These are phyloP conservation scores for Malurus splendens DNA, from an alignment of 2,797 vertebrate genomes.

Conservation along the genomic window DNA sequence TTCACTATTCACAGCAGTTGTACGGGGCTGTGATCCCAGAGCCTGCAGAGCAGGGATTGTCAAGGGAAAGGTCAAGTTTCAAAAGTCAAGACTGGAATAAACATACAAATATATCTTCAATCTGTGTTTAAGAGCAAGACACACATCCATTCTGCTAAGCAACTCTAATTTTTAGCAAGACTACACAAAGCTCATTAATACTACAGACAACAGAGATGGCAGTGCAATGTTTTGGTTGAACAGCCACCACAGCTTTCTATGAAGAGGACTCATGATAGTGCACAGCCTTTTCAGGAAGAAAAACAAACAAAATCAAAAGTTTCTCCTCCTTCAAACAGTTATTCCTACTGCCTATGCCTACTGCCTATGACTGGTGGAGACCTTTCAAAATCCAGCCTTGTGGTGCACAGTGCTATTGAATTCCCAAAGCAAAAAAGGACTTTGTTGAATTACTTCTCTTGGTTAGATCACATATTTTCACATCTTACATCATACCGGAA, in stretches of 20 bases:
- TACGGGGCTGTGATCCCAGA: background rate
- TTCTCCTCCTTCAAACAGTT: background rate
- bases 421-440: background rate
- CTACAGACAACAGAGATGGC: background rate
- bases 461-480: background rate
- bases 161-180: background rate
- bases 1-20: background rate
- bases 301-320: background rate
- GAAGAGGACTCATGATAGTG: background rate
- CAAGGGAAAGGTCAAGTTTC: background rate
- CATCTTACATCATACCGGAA: background rate
- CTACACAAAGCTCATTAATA: background rate
- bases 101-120: background rate
- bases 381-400: background rate
- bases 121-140: background rate
- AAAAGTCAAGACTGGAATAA: background rate
- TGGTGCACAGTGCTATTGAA: background rate
- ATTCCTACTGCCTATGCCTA: background rate
- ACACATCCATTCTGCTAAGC: rapidly evolving
- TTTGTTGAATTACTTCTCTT: background rate
- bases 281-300: background rate
- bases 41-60: background rate
- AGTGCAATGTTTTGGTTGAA: background rate
- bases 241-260: background rate
- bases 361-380: background rate